Base-by-base conservation (phyloP, 2,888 invertebrate species). In the Xylota sylvarum region DNA sequence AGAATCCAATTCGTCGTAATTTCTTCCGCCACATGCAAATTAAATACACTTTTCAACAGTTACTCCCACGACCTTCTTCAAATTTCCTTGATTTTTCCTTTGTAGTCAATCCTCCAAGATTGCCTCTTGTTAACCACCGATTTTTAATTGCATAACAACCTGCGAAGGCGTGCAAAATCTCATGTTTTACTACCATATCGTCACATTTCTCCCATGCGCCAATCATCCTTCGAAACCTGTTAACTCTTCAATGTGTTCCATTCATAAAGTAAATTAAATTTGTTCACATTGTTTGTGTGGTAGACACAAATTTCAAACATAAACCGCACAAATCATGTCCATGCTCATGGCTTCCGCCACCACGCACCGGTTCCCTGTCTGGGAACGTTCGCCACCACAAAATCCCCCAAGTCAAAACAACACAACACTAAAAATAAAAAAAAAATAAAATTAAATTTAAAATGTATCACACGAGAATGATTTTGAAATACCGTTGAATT, bases 111-210 rank as follows among this genome's bases (percentile, higher is more conserved):
- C 5, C 12, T 10, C n/a, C 35, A 4, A 23, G 5, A 65, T 37
- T 67, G 37, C 40, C 19, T 40, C 52, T 46, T 40, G 55, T 10
- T 55, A 14, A 27, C 52, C 67, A 40, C 27, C 40, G 5, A 40
- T 9, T 14, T 69, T 69, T 69, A 55, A 69, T 69, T 69, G 52
- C 37, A 5, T 48, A 55, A 69, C 67, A 40, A 69, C 52, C 52
- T 40, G 40, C 64, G 9, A 40, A 46, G 64, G 64, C 32, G 64
- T 48, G 14, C 46, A 23, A 64, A 46, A 52, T 52, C 52, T n/a
- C 27, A n/a, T 52, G n/a, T 52, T 27, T 27, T n/a, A n/a, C 27
- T 5, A n/a, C 12, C 52, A n/a, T n/a, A n/a, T 52, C 27, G 23
- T 52, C 52, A 52, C 27, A 27, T 30, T 30, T 5, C 17, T 30